phyloP scores from a whole-genome alignment of 2,113 vertebrate species.

The Muscicapa adusta region DNA sequence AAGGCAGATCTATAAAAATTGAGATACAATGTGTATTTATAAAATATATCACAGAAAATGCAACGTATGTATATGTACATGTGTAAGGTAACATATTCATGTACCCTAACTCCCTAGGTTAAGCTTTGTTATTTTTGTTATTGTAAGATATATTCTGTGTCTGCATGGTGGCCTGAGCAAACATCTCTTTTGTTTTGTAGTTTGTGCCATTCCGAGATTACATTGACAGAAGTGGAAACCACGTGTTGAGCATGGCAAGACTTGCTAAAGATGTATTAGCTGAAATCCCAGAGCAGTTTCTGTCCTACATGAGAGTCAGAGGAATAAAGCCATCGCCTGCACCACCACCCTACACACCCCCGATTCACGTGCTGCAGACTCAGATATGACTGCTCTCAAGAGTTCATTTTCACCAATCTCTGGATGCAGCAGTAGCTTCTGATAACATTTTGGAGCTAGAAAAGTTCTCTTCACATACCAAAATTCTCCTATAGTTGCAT shows the following conservation, averaged over 20 bases:
- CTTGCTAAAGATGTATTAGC: slow-evolving; percentile 96
- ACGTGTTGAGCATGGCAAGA: slow-evolving; percentile 94
- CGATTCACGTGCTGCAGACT: slow-evolving; percentile 82
- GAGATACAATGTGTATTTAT: background rate
- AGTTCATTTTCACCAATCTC: background rate
- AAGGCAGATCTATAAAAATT: background rate
- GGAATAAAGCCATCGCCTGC: slow-evolving; percentile 94
- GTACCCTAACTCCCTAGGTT: background rate
- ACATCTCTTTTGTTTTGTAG: slow-evolving; percentile 51
- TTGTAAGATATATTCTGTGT: background rate
- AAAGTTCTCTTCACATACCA: slow-evolving; percentile 78
- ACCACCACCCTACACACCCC: slow-evolving; percentile 92
- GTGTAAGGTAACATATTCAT: background rate
- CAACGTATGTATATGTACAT: accelerated
- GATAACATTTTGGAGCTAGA: slow-evolving; percentile 73
- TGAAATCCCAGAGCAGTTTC: slow-evolving; percentile 96
- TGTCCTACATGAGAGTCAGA: slow-evolving; percentile 95
- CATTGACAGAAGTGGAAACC: slow-evolving; percentile 92
- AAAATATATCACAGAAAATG: background rate
- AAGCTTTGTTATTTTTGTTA: background rate
- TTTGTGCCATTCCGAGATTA: slow-evolving; percentile 98
- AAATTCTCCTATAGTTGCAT: slow-evolving; percentile 75
- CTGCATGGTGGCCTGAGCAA: background rate
- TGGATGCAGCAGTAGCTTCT: slow-evolving; percentile 64
- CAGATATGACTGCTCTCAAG: slow-evolving; percentile 81